A percentile compares a stretch with the other conserved stretches of the same genome.
phyloP scores from a whole-genome alignment of 2,797 vertebrate species.

The Chiroxiphia lanceolata region DNA sequence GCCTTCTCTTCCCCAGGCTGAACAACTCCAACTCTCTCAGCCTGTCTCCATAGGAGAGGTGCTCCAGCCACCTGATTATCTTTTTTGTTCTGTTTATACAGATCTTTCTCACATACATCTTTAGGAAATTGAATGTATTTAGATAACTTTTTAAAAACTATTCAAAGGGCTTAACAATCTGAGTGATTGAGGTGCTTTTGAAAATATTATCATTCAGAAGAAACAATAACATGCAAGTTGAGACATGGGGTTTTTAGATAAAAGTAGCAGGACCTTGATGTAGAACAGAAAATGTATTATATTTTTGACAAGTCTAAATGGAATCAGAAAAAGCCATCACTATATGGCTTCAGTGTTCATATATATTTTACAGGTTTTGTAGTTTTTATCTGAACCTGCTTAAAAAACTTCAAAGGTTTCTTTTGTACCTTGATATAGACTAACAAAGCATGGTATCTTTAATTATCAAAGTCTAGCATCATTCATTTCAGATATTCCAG shows the following conservation, averaged over 20 bases:
- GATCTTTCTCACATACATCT: background rate
- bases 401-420: background rate
- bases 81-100: background rate
- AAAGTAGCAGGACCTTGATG: background rate
- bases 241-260: background rate
- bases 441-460: background rate
- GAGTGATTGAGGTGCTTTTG: background rate
- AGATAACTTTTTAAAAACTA: background rate
- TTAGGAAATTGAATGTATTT: background rate
- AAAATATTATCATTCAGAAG: background rate
- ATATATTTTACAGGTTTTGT: background rate
- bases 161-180: background rate
- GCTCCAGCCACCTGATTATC: rapidly evolving
- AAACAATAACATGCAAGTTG: background rate
- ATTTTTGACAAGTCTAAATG: background rate
- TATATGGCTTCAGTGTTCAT: background rate
- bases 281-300: background rate
- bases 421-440: background rate
- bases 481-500: background rate
- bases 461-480: background rate
- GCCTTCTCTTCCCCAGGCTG: background rate
- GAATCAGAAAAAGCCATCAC: background rate
- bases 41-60: background rate
- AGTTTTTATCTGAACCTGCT: background rate
- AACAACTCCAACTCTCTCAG: background rate